Evolutionary conservation across 1,140 invertebrate species (phyloP).

Genomic region (Copidosoma floridanum): DNA sequence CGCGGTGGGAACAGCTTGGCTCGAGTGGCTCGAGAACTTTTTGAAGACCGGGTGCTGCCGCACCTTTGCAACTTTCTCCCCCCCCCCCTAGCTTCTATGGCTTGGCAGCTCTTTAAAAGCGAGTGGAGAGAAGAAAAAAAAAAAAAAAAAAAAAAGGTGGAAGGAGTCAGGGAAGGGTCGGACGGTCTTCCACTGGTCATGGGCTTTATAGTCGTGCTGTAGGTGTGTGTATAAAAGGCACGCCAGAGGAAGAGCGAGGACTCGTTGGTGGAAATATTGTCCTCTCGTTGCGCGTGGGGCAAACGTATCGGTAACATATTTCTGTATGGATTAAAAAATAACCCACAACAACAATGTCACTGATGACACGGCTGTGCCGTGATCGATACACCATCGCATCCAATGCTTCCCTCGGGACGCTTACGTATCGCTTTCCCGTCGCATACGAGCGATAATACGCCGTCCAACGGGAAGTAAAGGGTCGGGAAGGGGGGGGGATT

Average conservation of each 20-base stretch:
- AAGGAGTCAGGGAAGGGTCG: background rate
- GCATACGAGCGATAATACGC: background rate
- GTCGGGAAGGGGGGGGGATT: conserved; percentile 21
- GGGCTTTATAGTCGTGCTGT: too few species aligned
- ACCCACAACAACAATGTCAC: too few species aligned
- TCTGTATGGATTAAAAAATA: too few species aligned
- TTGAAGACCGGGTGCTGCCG: conserved; percentile 40
- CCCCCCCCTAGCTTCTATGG: conserved; percentile 1
- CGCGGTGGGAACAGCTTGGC: conserved; percentile 54
- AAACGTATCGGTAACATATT: too few species aligned
- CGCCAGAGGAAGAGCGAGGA: too few species aligned
- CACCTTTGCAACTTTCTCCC: background rate
- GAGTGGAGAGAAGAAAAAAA: background rate
- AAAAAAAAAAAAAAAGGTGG: conserved; percentile 7
- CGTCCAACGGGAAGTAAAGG: too few species aligned
- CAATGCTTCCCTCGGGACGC: conserved; percentile 53
- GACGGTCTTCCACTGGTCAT: too few species aligned
- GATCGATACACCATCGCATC: conserved; percentile 55
- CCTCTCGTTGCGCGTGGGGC: too few species aligned
- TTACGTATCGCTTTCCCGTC: conserved; percentile 25
- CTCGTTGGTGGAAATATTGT: too few species aligned
- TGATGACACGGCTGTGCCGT: conserved; percentile 49
- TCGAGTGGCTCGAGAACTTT: conserved; percentile 53
- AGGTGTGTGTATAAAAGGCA: too few species aligned
- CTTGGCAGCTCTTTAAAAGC: background rate